Percentiles rank a stretch among this genome's conserved stretches.
Conservation (phyloP, 2,888 invertebrate genomes). For the Amblyteles armatorius region DNA sequence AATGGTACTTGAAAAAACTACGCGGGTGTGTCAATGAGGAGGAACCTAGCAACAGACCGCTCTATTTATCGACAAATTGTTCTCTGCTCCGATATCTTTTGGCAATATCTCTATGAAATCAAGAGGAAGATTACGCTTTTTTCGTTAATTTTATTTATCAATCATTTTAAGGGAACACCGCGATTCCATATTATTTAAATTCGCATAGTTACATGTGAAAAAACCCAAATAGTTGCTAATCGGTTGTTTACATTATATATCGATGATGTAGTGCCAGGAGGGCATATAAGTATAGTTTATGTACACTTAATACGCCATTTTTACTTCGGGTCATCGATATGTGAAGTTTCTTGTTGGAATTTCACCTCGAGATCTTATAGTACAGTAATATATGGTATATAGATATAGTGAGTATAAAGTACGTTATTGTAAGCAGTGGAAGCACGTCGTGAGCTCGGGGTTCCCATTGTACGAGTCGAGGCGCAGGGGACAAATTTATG, state of each 20-base stretch:
- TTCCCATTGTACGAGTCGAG: conserved; percentile 16
- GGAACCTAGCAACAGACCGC: too few species aligned
- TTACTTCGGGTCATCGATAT: conserved; percentile 23
- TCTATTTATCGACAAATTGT: too few species aligned
- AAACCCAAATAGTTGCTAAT: neutral
- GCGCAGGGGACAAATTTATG: conserved; percentile 59
- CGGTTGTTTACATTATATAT: neutral
- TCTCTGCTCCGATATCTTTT: too few species aligned
- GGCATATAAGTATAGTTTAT: neutral
- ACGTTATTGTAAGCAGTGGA: conserved; percentile 1
- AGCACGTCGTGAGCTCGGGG: conserved; percentile 49
- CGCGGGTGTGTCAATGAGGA: too few species aligned
- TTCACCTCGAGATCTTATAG: conserved; percentile 25
- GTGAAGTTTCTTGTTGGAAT: conserved; percentile 29
- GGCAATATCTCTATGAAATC: too few species aligned
- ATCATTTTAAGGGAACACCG: too few species aligned
- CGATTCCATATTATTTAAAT: too few species aligned
- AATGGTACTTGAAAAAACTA: too few species aligned
- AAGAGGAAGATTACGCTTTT: too few species aligned
- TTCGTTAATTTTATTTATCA: too few species aligned
- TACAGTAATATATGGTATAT: conserved; percentile 32
- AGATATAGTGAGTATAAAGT: neutral
- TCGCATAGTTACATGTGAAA: neutral
- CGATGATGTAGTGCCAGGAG: neutral
- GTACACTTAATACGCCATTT: neutral